Conservation (phyloP, 1,140 invertebrate genomes). For the Pantala flavescens region DNA sequence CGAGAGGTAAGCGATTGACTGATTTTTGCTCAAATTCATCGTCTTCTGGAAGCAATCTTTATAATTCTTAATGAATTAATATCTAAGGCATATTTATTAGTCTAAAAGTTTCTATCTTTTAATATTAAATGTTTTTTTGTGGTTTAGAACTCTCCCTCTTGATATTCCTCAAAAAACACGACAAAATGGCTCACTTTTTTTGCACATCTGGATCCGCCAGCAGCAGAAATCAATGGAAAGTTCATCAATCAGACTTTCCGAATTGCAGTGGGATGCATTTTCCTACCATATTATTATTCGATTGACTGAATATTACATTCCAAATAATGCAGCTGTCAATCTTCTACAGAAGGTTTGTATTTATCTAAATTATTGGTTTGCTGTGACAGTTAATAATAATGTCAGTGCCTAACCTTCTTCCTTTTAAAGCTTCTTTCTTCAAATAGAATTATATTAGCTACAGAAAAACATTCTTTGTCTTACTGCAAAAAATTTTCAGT, state of each 20-base stretch:
- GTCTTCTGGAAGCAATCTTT: too few relatives aligned
- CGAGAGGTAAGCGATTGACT: constrained; percentile 18
- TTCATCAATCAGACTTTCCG: neutral
- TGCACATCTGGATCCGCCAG: constrained; percentile 48
- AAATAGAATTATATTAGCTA: too few relatives aligned
- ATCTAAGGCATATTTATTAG: too few relatives aligned
- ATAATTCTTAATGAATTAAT: too few relatives aligned
- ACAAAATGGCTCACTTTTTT: constrained; percentile 63
- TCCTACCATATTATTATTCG: constrained; percentile 44
- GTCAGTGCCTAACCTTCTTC: too few relatives aligned
- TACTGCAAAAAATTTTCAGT: too few relatives aligned
- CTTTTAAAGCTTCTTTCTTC: too few relatives aligned
- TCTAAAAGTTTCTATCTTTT: neutral
- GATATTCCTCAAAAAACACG: constrained; percentile 56
- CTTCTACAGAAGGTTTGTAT: constrained; percentile 40
- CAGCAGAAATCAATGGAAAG: constrained; percentile 32
- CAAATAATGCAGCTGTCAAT: constrained; percentile 64
- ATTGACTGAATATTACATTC: constrained; percentile 45
- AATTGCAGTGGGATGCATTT: constrained; percentile 38
- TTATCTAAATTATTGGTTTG: neutral
- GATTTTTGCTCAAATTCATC: too few relatives aligned
- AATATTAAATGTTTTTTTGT: neutral
- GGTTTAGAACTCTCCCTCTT: constrained; percentile 45
- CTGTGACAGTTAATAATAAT: too few relatives aligned
- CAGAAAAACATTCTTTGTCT: too few relatives aligned